phyloP scores from a whole-genome alignment of 2,113 vertebrate genomes.

The Chamaetylas fuelleborni region DNA sequence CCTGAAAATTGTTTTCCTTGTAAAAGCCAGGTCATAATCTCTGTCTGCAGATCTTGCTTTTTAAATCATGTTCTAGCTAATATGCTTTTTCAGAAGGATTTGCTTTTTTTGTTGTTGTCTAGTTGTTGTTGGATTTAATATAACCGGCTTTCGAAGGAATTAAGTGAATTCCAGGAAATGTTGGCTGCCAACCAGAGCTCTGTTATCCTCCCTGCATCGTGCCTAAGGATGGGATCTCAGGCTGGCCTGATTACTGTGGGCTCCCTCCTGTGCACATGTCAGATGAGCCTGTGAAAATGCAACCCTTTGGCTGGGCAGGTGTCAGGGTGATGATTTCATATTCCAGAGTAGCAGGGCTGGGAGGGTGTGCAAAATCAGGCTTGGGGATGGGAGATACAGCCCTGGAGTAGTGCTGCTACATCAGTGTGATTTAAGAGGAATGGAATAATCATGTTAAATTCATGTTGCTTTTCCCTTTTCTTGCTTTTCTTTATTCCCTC shows the following conservation, averaged over 20 bases:
- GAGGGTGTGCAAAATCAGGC: background rate
- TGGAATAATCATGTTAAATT: background rate
- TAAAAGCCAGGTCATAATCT: slow-evolving; percentile 42
- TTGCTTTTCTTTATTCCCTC: background rate
- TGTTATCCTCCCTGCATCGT: background rate
- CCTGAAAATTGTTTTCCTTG: slow-evolving; percentile 63
- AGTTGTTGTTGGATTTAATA: slow-evolving; percentile 33
- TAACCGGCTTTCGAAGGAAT: slow-evolving; percentile 49
- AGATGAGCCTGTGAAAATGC: background rate
- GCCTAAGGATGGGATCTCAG: background rate
- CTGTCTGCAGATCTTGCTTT: slow-evolving; percentile 47
- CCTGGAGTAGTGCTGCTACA: background rate
- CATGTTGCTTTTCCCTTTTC: background rate
- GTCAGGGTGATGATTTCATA: background rate
- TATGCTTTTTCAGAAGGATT: slow-evolving; percentile 48
- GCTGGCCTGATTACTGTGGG: background rate
- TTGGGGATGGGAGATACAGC: background rate
- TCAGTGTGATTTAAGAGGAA: background rate
- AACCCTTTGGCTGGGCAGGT: background rate
- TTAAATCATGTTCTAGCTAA: slow-evolving; percentile 54
- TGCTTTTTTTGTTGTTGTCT: slow-evolving; percentile 29
- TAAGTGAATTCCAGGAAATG: slow-evolving; percentile 43
- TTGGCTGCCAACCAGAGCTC: background rate
- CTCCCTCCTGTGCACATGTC: background rate
- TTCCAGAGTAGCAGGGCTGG: background rate